phyloP scores from a whole-genome alignment of 2,888 invertebrate genomes.

The Allophyes oxyacanthae region DNA sequence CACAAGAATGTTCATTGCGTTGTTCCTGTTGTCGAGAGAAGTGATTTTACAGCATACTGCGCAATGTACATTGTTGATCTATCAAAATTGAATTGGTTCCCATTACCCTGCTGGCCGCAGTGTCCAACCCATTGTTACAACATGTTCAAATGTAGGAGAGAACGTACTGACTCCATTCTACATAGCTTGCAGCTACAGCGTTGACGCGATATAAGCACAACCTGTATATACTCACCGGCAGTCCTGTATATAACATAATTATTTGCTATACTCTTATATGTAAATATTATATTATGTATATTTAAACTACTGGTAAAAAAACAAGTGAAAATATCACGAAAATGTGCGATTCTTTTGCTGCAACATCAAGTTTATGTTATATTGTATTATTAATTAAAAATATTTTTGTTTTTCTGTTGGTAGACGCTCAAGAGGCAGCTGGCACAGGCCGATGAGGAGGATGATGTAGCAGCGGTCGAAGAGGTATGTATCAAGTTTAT shows the following conservation, averaged over 20 bases:
- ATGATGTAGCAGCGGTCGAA: conserved; percentile 77
- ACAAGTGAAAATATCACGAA: neutral
- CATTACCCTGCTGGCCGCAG: too few species aligned
- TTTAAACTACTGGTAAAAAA: neutral
- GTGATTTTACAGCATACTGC: too few species aligned
- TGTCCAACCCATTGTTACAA: too few species aligned
- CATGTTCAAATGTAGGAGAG: conserved; percentile 62
- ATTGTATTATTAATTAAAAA: conserved; percentile 3
- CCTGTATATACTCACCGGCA: conserved; percentile 69
- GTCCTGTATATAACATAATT: conserved; percentile 48
- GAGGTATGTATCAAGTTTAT: conserved; percentile 66
- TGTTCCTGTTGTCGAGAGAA: too few species aligned
- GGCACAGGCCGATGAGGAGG: conserved; percentile 80
- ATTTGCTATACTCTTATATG: neutral
- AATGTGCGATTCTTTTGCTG: conserved; percentile 4
- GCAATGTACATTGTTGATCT: too few species aligned
- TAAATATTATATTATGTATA: neutral
- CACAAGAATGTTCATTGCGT: too few species aligned
- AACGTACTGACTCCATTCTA: conserved; percentile 62
- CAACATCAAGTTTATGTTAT: conserved; percentile 2
- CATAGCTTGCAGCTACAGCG: conserved; percentile 50
- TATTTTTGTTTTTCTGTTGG: conserved; percentile 43
- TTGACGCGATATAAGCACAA: conserved; percentile 48
- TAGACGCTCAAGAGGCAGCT: conserved; percentile 83
- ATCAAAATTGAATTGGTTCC: too few species aligned